These are phyloP conservation scores for Lasioglossum leucozonium DNA, from an alignment of 2,888 invertebrate species.

Conservation along the genomic window DNA sequence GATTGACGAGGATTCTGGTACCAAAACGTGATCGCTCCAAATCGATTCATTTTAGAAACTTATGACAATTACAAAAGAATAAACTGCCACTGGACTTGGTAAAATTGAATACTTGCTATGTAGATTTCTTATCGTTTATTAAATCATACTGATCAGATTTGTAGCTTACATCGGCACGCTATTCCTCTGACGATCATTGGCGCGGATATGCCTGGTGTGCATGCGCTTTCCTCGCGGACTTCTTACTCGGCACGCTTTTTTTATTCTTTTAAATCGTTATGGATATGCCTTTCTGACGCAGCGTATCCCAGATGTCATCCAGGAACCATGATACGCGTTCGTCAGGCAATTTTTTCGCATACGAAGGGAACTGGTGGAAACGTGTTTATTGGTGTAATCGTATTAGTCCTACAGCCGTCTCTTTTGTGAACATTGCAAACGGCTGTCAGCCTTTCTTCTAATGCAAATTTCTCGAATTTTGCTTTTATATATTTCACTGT, in stretches of 20 bases:
- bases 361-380: slow-evolving; percentile 12
- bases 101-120: neutral
- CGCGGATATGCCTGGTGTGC: neutral
- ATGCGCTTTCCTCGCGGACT: slow-evolving; percentile 19
- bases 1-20: neutral
- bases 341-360: slow-evolving; percentile 26
- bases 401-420: slow-evolving; percentile 4
- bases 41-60: neutral
- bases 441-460: neutral
- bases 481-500: neutral
- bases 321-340: slow-evolving; percentile 19
- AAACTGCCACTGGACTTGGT: neutral
- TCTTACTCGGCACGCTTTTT: slow-evolving; percentile 14
- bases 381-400: slow-evolving; percentile 26
- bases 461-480: neutral
- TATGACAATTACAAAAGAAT: neutral
- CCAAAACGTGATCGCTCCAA: neutral
- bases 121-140: no score
- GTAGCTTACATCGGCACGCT: no score
- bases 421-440: neutral
- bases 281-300: slow-evolving; percentile 27
- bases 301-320: slow-evolving; percentile 52
- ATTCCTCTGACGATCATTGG: no score
- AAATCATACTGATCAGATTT: no score
- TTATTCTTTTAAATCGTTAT: slow-evolving; percentile 37